phyloP scores from a whole-genome alignment of 92 coral and sea anemone genomes.

The Diadumene lineata region DNA sequence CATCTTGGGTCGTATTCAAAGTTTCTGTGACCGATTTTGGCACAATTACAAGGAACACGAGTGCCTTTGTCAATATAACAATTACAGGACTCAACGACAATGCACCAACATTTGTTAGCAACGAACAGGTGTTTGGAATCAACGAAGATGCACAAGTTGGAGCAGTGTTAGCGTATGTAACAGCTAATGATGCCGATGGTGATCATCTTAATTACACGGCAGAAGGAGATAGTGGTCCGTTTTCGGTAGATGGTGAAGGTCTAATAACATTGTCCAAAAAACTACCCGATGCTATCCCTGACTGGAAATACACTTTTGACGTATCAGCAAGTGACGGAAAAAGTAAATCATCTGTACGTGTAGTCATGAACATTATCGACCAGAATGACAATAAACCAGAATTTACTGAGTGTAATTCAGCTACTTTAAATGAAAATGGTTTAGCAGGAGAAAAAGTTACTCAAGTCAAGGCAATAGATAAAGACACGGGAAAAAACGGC shows the following conservation, averaged over 20 bases:
- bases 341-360: conserved; percentile 23
- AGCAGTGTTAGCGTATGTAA: conserved; percentile 57
- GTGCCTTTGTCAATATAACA: conserved; percentile 66
- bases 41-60: conserved; percentile 31
- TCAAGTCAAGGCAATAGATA: conserved; percentile 64
- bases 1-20: conserved; percentile 40
- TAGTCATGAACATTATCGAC: conserved; percentile 52
- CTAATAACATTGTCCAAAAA: conserved; percentile 41
- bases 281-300: conserved; percentile 19
- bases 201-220: conserved; percentile 37
- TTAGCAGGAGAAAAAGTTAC: conserved; percentile 65
- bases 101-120: conserved; percentile 52
- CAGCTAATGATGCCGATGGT: conserved; percentile 66
- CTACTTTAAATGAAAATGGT: conserved; percentile 63
- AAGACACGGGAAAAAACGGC: conserved; percentile 56
- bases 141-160: conserved; percentile 65
- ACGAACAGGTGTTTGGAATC: conserved; percentile 43
- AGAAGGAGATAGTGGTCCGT: conserved; percentile 54
- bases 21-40: conserved; percentile 51
- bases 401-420: conserved; percentile 54
- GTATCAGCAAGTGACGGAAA: conserved; percentile 63
- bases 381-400: conserved; percentile 54
- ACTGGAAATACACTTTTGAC: conserved; percentile 59
- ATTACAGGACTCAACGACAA: conserved; percentile 69
- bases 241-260: conserved; percentile 52